phyloP scores from a whole-genome alignment of 2,797 vertebrate genomes.

The Luscinia luscinia region DNA sequence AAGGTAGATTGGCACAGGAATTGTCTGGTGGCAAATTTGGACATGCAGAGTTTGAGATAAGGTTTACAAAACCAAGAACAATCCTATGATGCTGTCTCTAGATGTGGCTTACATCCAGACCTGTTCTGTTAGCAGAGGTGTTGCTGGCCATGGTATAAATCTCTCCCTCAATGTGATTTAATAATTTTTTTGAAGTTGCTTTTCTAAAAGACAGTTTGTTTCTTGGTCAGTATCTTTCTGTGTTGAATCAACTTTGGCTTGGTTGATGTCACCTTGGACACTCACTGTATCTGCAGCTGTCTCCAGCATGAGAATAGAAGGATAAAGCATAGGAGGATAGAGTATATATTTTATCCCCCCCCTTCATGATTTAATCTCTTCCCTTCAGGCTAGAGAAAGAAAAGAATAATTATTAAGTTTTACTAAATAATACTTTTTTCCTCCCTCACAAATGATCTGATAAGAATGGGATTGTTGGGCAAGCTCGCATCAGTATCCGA shows the following conservation, averaged over 20 bases:
- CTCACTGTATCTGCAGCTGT: neutral
- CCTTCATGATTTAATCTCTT: neutral
- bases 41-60: neutral
- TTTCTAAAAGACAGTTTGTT: neutral
- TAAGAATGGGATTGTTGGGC: neutral
- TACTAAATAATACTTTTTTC: neutral
- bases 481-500: neutral
- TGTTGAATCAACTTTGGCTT: neutral
- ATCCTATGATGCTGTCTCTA: neutral
- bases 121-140: neutral
- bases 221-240: neutral
- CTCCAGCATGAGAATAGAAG: neutral
- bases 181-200: neutral
- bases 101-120: neutral
- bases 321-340: neutral
- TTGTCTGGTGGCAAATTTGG: neutral
- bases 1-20: neutral
- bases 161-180: neutral
- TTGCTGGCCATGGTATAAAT: neutral
- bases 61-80: neutral
- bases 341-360: neutral
- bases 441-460: neutral
- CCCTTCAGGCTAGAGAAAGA: neutral
- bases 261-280: neutral
- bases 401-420: neutral